Base-by-base conservation (phyloP, 1,140 invertebrate genomes). In the Calosoma granatense region DNA sequence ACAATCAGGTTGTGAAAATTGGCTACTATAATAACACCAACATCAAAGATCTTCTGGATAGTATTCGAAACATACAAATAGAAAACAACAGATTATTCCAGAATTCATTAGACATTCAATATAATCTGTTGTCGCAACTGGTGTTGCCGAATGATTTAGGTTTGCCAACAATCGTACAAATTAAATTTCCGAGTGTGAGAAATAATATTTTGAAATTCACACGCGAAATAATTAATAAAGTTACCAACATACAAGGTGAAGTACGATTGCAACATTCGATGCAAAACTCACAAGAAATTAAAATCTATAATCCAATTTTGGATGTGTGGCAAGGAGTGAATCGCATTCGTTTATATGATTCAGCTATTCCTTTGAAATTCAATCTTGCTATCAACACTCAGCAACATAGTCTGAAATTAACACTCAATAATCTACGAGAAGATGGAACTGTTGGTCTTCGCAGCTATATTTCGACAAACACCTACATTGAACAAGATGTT, bases 401-500 rank as follows among this genome's bases (percentile, higher is more conserved):
- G 11, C 59, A 63, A n/a, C 58, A 65, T 14, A 68, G 43, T 54
- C 11, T 72, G 9, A 69, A 70, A 56, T 12, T 75, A 0, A 59
- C 58, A 0, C 56, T 67, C 39, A 30, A 69, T 20, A 58, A 67
- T 20, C 60, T 67, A 0, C 58, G 58, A 14, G 41, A 69, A 36
- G 57, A 63, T 52, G 67, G 70, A 6, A 53, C 65, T 1, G 43
- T 56, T 9, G 72, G 70, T 12, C 51, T 70, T 15, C 56, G 62
- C 22, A 61, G 54, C 3, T 60, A 68, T 19, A 62, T 65, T 3
- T 63, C 64, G 4, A 68, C 65, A 43, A 59, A 62, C 12, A 70
- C 72, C 1, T 67, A 61, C 26, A 47, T 74, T 3, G 62, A 55
- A 3, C 65, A 67, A 4, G 68, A 74, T 20, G 59, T 61, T 1